phyloP scores from a whole-genome alignment of 2,797 vertebrate genomes.

The Phylloscopus collybita region DNA sequence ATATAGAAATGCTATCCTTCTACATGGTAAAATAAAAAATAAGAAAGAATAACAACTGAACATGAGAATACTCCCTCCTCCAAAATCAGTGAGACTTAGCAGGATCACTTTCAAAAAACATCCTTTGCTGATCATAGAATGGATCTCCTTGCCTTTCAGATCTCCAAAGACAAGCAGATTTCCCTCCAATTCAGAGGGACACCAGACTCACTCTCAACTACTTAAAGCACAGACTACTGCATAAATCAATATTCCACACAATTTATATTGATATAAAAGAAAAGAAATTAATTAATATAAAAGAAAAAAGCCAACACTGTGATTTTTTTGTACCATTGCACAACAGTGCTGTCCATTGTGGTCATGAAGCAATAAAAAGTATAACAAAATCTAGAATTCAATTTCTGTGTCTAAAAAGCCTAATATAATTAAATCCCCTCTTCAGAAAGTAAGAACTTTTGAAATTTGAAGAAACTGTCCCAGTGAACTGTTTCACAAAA shows the following conservation, averaged over 20 bases:
- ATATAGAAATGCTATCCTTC: background rate
- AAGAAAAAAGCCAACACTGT: background rate
- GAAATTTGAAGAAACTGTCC: background rate
- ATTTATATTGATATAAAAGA: background rate
- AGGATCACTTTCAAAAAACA: background rate
- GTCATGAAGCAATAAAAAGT: background rate
- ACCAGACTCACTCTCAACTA: background rate
- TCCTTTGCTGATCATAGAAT: too few relatives aligned
- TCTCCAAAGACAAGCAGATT: background rate
- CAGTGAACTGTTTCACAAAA: background rate
- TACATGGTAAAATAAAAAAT: background rate
- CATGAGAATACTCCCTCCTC: rapidly evolving
- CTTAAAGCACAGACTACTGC: background rate
- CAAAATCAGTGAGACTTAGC: background rate
- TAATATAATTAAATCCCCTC: background rate
- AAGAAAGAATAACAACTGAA: background rate
- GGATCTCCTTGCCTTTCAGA: too few relatives aligned
- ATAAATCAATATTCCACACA: background rate
- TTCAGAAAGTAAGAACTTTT: background rate
- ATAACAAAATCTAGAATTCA: background rate
- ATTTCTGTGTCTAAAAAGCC: background rate
- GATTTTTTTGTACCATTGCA: background rate
- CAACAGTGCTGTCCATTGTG: background rate
- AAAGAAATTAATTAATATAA: background rate
- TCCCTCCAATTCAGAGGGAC: background rate